A percentile compares a stretch with the other conserved stretches of the same genome.
These are phyloP conservation scores for Percopsis transmontana DNA, from an alignment of 2,113 vertebrate species.

Conservation along the genomic window DNA sequence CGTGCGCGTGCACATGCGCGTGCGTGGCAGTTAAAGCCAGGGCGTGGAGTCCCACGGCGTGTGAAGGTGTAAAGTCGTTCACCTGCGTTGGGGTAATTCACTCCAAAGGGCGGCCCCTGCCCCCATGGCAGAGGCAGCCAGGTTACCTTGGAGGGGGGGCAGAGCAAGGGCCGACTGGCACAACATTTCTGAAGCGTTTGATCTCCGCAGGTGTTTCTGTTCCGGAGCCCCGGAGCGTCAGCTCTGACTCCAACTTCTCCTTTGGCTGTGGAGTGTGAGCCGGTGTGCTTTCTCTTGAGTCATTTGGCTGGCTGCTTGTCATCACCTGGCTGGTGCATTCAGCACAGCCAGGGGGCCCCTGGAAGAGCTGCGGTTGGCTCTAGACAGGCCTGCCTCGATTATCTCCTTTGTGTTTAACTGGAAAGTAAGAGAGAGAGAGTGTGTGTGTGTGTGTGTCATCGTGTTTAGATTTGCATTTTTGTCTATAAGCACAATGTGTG, in stretches of 20 bases:
- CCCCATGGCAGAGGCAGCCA: not conserved
- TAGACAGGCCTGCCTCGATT: slow-evolving; percentile 13
- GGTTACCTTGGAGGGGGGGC: not conserved
- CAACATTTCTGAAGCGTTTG: not conserved
- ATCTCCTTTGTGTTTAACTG: no score
- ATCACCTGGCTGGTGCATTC: slow-evolving; percentile 43
- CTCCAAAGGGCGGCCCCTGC: not conserved
- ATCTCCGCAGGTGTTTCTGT: not conserved
- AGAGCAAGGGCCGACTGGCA: no score
- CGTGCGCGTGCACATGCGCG: not conserved
- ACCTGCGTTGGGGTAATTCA: not conserved
- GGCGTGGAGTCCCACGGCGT: no score
- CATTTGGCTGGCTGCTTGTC: slow-evolving; percentile 36
- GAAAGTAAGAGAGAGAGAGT: no score
- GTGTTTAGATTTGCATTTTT: slow-evolving; percentile 34
- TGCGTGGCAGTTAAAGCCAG: not conserved
- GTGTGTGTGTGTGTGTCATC: slow-evolving; percentile 26
- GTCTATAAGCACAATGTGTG: slow-evolving; percentile 42
- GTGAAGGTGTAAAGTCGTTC: not conserved
- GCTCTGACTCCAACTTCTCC: no score
- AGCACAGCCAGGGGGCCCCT: slow-evolving; percentile 47
- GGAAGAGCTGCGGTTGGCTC: slow-evolving; percentile 48
- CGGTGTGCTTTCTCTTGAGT: slow-evolving; percentile 15
- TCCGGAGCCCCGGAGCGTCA: not conserved
- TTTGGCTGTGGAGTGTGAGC: slow-evolving; percentile 10